These are phyloP conservation scores for Spodoptera littoralis DNA, from an alignment of 2,888 invertebrate genomes.

Conservation along the genomic window DNA sequence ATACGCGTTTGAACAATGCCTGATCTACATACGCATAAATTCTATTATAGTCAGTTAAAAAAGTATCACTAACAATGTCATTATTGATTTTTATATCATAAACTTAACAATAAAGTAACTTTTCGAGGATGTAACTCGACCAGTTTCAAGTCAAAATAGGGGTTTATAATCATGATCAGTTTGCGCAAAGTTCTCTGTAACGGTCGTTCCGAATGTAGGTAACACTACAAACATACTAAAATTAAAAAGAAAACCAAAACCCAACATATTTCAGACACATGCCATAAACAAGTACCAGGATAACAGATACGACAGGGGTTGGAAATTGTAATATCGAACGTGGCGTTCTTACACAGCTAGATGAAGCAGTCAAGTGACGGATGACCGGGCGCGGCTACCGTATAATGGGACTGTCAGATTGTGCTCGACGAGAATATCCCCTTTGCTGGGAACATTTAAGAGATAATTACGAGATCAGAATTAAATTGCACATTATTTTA, in stretches of 20 bases:
- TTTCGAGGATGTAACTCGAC: too few species aligned
- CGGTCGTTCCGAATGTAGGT: too few species aligned
- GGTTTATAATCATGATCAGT: too few species aligned
- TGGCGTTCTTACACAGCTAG: conserved; percentile 40
- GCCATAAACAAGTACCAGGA: conserved; percentile 55
- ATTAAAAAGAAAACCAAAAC: too few species aligned
- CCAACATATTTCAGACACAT: too few species aligned
- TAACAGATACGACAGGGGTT: conserved; percentile 56
- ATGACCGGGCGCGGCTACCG: conserved; percentile 67
- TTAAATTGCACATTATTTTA: background rate
- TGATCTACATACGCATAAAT: background rate
- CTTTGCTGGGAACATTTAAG: conserved; percentile 2
- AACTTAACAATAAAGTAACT: too few species aligned
- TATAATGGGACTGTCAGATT: conserved; percentile 74
- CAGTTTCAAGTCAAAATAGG: too few species aligned
- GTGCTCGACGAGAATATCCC: conserved; percentile 35
- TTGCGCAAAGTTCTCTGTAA: too few species aligned
- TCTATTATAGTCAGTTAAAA: too few species aligned
- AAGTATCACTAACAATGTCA: too few species aligned
- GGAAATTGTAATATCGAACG: conserved; percentile 47
- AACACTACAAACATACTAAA: too few species aligned
- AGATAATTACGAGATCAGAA: background rate
- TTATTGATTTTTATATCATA: too few species aligned
- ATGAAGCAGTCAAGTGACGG: conserved; percentile 62
- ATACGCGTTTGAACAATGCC: conserved; percentile 25